A percentile compares a stretch with the other conserved stretches of the same genome.
These are phyloP conservation scores for Apis dorsata DNA, from an alignment of 1,140 invertebrate species.

Conservation along the genomic window DNA sequence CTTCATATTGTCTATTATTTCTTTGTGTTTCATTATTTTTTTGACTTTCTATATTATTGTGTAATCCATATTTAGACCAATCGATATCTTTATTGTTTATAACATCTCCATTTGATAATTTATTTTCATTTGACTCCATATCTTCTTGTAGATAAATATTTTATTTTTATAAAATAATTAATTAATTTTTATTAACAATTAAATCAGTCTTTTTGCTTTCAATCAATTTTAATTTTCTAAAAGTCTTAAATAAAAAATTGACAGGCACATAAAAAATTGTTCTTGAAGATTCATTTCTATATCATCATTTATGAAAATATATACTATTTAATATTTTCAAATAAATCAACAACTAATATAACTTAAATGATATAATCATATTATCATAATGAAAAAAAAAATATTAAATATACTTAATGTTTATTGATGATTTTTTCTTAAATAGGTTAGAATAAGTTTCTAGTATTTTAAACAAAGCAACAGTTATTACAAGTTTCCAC, in stretches of 20 bases:
- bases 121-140: conserved; percentile 62
- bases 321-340: background rate
- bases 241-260: conserved; percentile 3
- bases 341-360: no score
- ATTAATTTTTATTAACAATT: conserved; percentile 6
- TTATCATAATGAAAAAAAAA: background rate
- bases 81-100: conserved; percentile 74
- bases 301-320: background rate
- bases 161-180: background rate
- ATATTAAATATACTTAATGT: background rate
- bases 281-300: conserved; percentile 2
- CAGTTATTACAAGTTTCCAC: background rate
- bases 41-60: conserved; percentile 74
- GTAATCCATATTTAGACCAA: conserved; percentile 82
- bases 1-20: conserved; percentile 85
- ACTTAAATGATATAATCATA: background rate
- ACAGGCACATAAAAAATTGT: background rate
- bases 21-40: conserved; percentile 74
- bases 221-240: conserved; percentile 11
- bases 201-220: conserved; percentile 30
- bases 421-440: conserved; percentile 11
- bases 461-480: background rate
- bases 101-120: conserved; percentile 58
- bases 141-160: conserved; percentile 17
- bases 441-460: conserved; percentile 46